These are phyloP conservation scores for Pseudopleuronectes americanus DNA, from an alignment of 2,797 vertebrate genomes.

Conservation along the genomic window DNA sequence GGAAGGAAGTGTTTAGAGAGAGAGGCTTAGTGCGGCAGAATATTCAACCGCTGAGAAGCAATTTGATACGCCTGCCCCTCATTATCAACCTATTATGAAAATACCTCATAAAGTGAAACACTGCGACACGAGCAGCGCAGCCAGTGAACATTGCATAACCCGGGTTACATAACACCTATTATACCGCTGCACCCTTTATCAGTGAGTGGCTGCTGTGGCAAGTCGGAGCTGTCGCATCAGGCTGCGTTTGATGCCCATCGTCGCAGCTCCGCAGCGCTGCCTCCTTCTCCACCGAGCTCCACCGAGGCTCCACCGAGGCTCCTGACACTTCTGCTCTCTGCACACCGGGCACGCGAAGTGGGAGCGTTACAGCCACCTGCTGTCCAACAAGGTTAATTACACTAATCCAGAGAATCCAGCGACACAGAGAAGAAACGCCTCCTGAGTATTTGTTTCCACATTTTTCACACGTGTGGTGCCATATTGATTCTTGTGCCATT, in stretches of 20 bases:
- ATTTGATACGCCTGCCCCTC: conserved; percentile 51
- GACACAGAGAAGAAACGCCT: neutral
- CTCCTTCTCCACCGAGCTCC: too few species aligned
- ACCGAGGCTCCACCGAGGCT: conserved; percentile 28
- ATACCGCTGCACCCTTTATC: conserved; percentile 39
- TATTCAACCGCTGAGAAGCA: conserved; percentile 40
- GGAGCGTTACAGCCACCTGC: conserved; percentile 69
- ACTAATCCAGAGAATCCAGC: conserved; percentile 20
- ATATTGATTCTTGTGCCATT: too few species aligned
- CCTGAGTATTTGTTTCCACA: neutral
- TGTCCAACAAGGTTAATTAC: conserved; percentile 61
- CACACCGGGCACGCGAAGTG: conserved; percentile 19
- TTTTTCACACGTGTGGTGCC: neutral
- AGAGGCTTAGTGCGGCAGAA: conserved; percentile 47
- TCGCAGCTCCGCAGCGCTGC: conserved; percentile 27
- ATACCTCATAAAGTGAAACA: conserved; percentile 56
- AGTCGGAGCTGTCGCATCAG: conserved; percentile 6
- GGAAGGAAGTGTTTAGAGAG: conserved; percentile 9
- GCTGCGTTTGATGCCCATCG: conserved; percentile 25
- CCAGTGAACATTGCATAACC: conserved; percentile 63
- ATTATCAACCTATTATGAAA: conserved; percentile 62
- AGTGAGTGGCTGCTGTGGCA: conserved; percentile 18
- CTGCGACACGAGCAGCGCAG: conserved; percentile 46
- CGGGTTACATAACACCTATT: conserved; percentile 57
- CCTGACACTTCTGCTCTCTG: conserved; percentile 8